These are phyloP conservation scores for Pterostichus niger DNA, from an alignment of 2,888 invertebrate genomes.

Conservation along the genomic window DNA sequence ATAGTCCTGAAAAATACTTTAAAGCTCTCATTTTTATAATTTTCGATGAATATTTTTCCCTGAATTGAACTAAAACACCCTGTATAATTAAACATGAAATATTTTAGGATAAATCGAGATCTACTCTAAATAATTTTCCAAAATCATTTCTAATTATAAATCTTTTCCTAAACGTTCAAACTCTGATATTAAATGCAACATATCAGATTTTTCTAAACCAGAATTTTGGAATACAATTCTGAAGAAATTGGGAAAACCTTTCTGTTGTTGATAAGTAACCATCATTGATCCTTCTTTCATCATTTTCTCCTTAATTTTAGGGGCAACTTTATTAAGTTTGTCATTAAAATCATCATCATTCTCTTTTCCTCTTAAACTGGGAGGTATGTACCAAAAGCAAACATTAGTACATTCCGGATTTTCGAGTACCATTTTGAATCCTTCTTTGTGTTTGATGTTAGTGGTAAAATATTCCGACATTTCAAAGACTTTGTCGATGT, in stretches of 20 bases:
- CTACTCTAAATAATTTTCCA: not conserved
- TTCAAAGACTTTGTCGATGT: conserved; percentile 88
- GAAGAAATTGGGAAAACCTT: conserved; percentile 94
- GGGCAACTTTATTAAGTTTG: conserved; percentile 89
- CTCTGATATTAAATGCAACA: conserved; percentile 92
- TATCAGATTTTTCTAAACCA: conserved; percentile 88
- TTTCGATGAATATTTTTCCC: not conserved
- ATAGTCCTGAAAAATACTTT: not conserved
- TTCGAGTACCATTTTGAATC: conserved; percentile 86
- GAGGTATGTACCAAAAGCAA: conserved; percentile 97
- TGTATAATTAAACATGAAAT: not conserved
- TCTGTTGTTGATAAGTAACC: conserved; percentile 96
- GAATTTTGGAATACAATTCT: conserved; percentile 96
- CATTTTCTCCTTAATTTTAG: conserved; percentile 96
- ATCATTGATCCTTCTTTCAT: conserved; percentile 97
- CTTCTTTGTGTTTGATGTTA: conserved; percentile 83
- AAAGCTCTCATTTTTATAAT: not conserved
- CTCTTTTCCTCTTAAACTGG: conserved; percentile 81
- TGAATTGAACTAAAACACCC: not conserved
- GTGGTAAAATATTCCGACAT: conserved; percentile 86
- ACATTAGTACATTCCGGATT: conserved; percentile 96
- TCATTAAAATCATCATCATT: conserved; percentile 80
- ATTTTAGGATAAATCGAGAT: not conserved
- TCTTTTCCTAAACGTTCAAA: conserved; percentile 91
- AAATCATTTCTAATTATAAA: conserved; percentile 75